Base-by-base conservation (phyloP, 2,113 vertebrate genomes). In the Leptosomus discolor region DNA sequence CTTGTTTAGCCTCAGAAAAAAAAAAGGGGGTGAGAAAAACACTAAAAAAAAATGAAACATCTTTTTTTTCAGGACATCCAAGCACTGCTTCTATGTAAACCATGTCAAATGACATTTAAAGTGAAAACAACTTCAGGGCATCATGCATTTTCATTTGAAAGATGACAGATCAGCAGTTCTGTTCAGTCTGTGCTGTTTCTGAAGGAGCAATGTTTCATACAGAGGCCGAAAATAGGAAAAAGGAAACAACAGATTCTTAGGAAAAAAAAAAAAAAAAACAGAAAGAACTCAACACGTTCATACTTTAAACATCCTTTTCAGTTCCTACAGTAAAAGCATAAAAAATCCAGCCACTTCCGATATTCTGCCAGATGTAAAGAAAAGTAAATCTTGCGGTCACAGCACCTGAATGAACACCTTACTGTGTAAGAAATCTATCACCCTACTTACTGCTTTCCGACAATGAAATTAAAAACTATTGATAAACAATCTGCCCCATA, bases 41-140 rank as follows among this genome's bases (percentile, higher is more conserved):
- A 54, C 19, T 71, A 20, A 85, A 36, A 74, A 75, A 78, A n/a
- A 36, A 71, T 7, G 19, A 74, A 84, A 64, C 23, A n/a, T 19
- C 6, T 57, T 69, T 79, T 77, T 70, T 88, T 88, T 56, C 37
- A 54, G 78, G 48, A 85, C 68, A 93, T 43, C 23, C 9, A 77
- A 79, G 50, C 45, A 64, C 53, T 78, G 36, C 8, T 90, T 88
- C 69, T 84, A 32, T 20, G 57, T 53, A 96, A 96, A 94, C 30
- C 41, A 92, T 85, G 75, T 88, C 78, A 94, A 97, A 81, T 63
- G 36, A 70, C 68, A 91, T 48, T 79, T n/a, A 43, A 80, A 92
- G 30, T 41, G 64, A 94, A 95, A 94, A 96, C 71, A 94, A 91
- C 69, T 87, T 93, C 68, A 89, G 51, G 53, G 45, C 71, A 88